Percentiles rank a stretch among this genome's conserved stretches.
phyloP scores from a whole-genome alignment of 2,797 vertebrate species.

The Protosalanx chinensis region DNA sequence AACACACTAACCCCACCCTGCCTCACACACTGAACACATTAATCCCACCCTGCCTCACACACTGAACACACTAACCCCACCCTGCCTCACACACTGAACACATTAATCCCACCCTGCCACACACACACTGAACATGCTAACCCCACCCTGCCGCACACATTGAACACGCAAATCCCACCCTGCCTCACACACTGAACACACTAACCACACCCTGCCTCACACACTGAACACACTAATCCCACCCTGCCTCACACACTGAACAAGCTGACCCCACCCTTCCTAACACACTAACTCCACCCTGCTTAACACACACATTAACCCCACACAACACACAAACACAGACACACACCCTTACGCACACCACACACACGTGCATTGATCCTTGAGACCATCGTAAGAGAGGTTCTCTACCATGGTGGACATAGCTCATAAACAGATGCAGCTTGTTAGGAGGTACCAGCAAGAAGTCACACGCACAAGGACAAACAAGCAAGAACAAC shows the following conservation, averaged over 20 bases:
- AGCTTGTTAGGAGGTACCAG: too few relatives aligned
- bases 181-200: not conserved
- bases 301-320: too few relatives aligned
- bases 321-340: too few relatives aligned
- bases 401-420: too few relatives aligned
- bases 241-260: too few relatives aligned
- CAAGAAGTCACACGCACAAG: constrained; percentile 34
- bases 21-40: too few relatives aligned
- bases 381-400: too few relatives aligned
- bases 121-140: not conserved
- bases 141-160: not conserved
- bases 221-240: not conserved
- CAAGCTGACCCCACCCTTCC: not conserved
- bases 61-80: not conserved
- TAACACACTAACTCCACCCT: not conserved
- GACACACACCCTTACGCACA: not conserved
- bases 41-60: not conserved
- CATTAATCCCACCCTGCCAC: not conserved
- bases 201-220: not conserved
- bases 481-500: constrained; percentile 52
- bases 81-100: too few relatives aligned
- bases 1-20: not conserved
- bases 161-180: too few relatives aligned
- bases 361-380: too few relatives aligned
- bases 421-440: too few relatives aligned